A percentile compares a stretch with the other conserved stretches of the same genome.
phyloP scores from a whole-genome alignment of 2,113 vertebrate genomes.

The Hymenochirus boettgeri region DNA sequence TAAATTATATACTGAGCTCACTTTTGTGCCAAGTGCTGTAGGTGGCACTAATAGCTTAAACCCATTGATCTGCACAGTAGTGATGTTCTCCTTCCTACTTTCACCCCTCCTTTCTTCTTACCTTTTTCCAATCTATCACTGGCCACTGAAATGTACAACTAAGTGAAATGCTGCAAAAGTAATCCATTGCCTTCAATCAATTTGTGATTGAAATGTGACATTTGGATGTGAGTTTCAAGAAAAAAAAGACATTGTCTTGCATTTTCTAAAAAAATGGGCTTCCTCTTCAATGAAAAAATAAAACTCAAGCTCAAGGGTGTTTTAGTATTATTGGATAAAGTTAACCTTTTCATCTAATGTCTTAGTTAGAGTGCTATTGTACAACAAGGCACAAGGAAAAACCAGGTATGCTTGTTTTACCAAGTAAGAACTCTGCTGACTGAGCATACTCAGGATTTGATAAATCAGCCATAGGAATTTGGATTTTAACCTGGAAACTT shows the following conservation, averaged over 20 bases:
- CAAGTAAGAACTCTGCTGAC: not conserved
- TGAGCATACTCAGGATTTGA: too few relatives aligned
- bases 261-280: constrained; percentile 16
- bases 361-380: too few relatives aligned
- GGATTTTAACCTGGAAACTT: too few relatives aligned
- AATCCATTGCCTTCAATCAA: constrained; percentile 39
- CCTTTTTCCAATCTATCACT: constrained; percentile 20
- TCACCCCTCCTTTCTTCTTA: not conserved
- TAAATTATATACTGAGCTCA: constrained; percentile 26
- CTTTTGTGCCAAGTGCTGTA: constrained; percentile 28
- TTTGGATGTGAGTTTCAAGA: constrained; percentile 27
- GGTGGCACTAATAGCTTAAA: constrained; percentile 35
- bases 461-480: too few relatives aligned
- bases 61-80: constrained; percentile 23
- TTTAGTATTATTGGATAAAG: not conserved
- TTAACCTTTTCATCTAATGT: constrained; percentile 26
- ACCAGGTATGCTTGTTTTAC: too few relatives aligned
- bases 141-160: constrained; percentile 4
- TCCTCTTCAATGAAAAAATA: constrained; percentile 16
- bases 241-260: constrained; percentile 27
- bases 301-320: constrained; percentile 2
- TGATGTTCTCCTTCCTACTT: not conserved
- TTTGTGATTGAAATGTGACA: constrained; percentile 42
- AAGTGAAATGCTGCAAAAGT: constrained; percentile 24
- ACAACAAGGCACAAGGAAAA: too few relatives aligned